phyloP scores from a whole-genome alignment of 2,888 invertebrate genomes.

The Xylota segnis region DNA sequence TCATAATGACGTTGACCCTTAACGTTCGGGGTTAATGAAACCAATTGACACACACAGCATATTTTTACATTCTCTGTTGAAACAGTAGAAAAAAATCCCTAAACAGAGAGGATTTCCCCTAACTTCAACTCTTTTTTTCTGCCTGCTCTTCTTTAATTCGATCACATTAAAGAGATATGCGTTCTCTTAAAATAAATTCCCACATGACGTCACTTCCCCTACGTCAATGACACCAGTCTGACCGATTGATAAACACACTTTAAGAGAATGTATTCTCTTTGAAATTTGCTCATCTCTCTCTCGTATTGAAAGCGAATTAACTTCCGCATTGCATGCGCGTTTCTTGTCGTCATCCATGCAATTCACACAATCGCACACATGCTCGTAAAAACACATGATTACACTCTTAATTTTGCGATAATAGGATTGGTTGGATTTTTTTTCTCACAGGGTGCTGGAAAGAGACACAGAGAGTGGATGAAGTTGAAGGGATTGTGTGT shows the following conservation, averaged over 20 bases:
- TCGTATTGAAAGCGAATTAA: slow-evolving; percentile 73
- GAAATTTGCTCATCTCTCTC: slow-evolving; percentile 6
- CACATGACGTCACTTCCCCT: slow-evolving; percentile 72
- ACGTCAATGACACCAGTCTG: slow-evolving; percentile 69
- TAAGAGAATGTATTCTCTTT: slow-evolving; percentile 54
- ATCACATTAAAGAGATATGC: neutral
- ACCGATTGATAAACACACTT: slow-evolving; percentile 38
- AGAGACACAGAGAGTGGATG: slow-evolving; percentile 22
- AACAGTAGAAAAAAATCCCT: slow-evolving; percentile 32
- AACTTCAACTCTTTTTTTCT: neutral
- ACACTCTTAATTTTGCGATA: slow-evolving; percentile 44
- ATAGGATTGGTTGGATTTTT: slow-evolving; percentile 20
- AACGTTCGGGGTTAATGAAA: slow-evolving; percentile 83
- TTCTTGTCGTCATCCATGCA: slow-evolving; percentile 56
- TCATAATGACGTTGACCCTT: slow-evolving; percentile 70
- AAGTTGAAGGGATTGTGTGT: slow-evolving; percentile 59
- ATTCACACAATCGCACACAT: slow-evolving; percentile 5
- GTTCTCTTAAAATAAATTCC: slow-evolving; percentile 61
- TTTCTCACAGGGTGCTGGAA: neutral
- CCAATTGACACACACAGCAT: slow-evolving; percentile 82
- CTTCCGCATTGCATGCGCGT: slow-evolving; percentile 75
- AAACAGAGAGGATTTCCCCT: slow-evolving; percentile 67
- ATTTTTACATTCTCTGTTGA: slow-evolving; percentile 55
- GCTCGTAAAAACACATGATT: slow-evolving; percentile 4
- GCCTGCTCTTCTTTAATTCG: neutral